These are phyloP conservation scores for Sminthurides aquaticus DNA, from an alignment of 2,888 invertebrate species.

Conservation along the genomic window DNA sequence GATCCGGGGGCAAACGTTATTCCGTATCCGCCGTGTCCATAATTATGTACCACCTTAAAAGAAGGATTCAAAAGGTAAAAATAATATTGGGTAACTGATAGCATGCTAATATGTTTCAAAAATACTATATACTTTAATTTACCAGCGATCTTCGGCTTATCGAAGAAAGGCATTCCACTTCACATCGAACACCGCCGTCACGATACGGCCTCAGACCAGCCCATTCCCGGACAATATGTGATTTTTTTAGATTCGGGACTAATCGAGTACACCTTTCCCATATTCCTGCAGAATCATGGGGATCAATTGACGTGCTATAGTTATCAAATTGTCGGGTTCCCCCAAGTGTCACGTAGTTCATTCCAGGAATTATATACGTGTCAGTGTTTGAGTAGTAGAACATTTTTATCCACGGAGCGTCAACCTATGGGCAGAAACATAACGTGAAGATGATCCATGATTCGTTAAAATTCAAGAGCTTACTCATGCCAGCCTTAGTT, in stretches of 20 bases:
- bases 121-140: background rate
- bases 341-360: constrained; percentile 71
- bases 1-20: constrained; percentile 85
- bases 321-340: constrained; percentile 78
- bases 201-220: constrained; percentile 81
- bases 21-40: constrained; percentile 92
- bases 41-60: constrained; percentile 75
- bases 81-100: too few species aligned
- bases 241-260: constrained; percentile 58
- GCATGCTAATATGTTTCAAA: background rate
- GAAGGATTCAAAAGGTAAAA: constrained; percentile 6
- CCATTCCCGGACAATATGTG: constrained; percentile 61
- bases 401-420: constrained; percentile 82
- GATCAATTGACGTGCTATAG: constrained; percentile 59
- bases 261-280: constrained; percentile 68
- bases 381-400: constrained; percentile 80
- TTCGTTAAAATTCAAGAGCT: background rate
- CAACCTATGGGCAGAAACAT: constrained; percentile 50
- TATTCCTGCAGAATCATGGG: constrained; percentile 67
- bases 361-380: constrained; percentile 70
- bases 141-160: background rate
- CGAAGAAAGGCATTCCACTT: constrained; percentile 44
- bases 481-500: background rate
- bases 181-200: constrained; percentile 47
- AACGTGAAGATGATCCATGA: background rate